phyloP scores from a whole-genome alignment of 1,140 invertebrate genomes.

The Lerema accius region DNA sequence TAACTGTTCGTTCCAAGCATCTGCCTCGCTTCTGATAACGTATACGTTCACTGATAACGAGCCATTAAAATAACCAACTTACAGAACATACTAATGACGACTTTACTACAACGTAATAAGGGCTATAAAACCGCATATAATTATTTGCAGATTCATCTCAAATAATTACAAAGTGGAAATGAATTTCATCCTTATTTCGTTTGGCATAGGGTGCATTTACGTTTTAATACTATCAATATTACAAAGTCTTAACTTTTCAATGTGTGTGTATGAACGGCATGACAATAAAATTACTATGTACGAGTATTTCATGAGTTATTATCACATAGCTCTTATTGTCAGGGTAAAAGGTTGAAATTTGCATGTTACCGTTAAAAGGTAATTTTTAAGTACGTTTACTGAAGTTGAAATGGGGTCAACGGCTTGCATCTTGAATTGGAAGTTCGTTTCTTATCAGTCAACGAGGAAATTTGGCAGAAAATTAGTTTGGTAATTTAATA shows the following conservation, averaged over 20 bases:
- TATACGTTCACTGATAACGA: constrained; percentile 40
- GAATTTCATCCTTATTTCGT: not conserved
- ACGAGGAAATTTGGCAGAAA: constrained; percentile 56
- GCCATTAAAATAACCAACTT: constrained; percentile 27
- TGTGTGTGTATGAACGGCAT: not conserved
- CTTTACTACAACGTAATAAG: constrained; percentile 26
- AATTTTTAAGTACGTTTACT: constrained; percentile 10
- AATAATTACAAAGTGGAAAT: not conserved
- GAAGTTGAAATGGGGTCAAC: constrained; percentile 61
- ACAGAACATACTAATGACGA: constrained; percentile 14
- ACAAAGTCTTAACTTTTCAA: too few species aligned
- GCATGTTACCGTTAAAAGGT: constrained; percentile 7
- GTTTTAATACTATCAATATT: too few species aligned
- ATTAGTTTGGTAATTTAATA: too few species aligned
- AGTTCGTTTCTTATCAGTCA: constrained; percentile 59
- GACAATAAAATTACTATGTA: not conserved
- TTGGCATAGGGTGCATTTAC: not conserved
- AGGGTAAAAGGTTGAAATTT: constrained; percentile 30
- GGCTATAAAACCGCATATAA: not conserved
- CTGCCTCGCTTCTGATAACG: constrained; percentile 54
- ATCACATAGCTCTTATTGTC: constrained; percentile 1
- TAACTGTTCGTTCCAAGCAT: constrained; percentile 36
- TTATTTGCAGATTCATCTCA: constrained; percentile 8
- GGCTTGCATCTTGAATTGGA: constrained; percentile 66
- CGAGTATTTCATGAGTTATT: not conserved